Base-by-base conservation (phyloP, 2,797 vertebrate species). In the Chrysocyon brachyurus region DNA sequence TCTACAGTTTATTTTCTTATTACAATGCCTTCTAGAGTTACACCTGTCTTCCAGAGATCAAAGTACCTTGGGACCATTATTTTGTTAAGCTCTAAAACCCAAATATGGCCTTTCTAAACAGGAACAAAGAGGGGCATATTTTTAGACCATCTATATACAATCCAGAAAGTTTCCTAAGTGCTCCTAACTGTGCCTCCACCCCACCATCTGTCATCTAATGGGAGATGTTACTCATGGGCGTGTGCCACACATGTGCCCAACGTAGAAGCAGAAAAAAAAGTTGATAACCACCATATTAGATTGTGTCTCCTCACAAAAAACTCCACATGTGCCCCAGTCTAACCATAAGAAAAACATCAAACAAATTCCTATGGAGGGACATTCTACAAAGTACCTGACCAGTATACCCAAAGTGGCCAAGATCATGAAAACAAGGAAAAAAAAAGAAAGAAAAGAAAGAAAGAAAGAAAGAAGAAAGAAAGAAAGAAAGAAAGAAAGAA, bases 11-110 rank as follows among this genome's bases (percentile, higher is more conserved):
- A 36, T 82, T 49, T 73, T 63, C 33, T 88, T 66, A 12, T 59
- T 52, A 90, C 19, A 87, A 82, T 54, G 63, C 26, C n/a, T 96
- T 52, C 31, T 86, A 70, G 86, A 91, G 68, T 86, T 54, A 49
- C 4, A 94, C 21, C 33, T 78, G 33, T 77, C 22, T 87, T 95
- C 49, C 56, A 86, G 66, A 82, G 54, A 84, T 81, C 73, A 90
- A 63, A 82, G 79, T 56, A 31, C 63, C 77, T 31, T 46, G n/a
- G 46, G 31, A 49, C 26, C 22, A 46, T 46, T 89, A 75, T 75
- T 91, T 91, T 90, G 8, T 92, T 87, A 93, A 94, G 54, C 19
- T 75, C 89, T 70, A 86, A 40, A 87, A 70, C 28, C 68, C 19
- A 36, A 70, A 84, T 52, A 22, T 28, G n/a, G 40, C 36, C 19